Conservation (phyloP, 2,888 invertebrate species). For the Drosophila neotestacea region DNA sequence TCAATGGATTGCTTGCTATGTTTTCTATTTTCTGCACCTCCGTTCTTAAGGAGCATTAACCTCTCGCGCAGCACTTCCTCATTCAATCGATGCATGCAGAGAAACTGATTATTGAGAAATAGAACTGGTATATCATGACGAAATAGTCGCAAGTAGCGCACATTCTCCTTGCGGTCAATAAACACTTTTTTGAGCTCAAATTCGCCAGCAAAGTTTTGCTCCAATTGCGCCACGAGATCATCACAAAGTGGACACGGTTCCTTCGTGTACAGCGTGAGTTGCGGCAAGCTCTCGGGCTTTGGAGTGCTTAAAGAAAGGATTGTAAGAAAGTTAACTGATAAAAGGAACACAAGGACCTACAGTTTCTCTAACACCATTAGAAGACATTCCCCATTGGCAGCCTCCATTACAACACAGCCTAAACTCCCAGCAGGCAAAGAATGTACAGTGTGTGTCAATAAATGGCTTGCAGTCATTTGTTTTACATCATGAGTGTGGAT, state of each 20-base stretch:
- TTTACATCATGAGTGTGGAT: conserved; percentile 97
- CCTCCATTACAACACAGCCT: conserved; percentile 97
- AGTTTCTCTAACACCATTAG: conserved; percentile 96
- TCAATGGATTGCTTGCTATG: conserved; percentile 23
- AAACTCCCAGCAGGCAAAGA: conserved; percentile 94
- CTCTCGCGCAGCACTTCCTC: conserved; percentile 86
- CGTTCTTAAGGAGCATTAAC: conserved; percentile 31
- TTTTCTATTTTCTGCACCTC: not conserved
- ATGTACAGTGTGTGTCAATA: conserved; percentile 96
- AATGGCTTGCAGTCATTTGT: conserved; percentile 97
- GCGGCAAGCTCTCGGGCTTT: conserved; percentile 85
- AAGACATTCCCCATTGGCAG: conserved; percentile 97
- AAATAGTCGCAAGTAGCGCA: conserved; percentile 90
- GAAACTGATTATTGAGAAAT: conserved; percentile 92
- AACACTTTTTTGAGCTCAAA: conserved; percentile 90
- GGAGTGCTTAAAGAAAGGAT: conserved; percentile 9
- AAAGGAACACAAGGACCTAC: conserved; percentile 86
- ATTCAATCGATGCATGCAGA: conserved; percentile 92
- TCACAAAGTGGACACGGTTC: conserved; percentile 93
- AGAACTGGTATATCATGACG: conserved; percentile 95
- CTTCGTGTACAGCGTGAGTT: conserved; percentile 93
- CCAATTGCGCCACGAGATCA: conserved; percentile 89
- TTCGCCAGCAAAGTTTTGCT: conserved; percentile 87
- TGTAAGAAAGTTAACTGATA: not conserved
- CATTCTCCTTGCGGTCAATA: conserved; percentile 90